Conservation (phyloP, 2,888 invertebrate species). For the Orchestes rusci region DNA sequence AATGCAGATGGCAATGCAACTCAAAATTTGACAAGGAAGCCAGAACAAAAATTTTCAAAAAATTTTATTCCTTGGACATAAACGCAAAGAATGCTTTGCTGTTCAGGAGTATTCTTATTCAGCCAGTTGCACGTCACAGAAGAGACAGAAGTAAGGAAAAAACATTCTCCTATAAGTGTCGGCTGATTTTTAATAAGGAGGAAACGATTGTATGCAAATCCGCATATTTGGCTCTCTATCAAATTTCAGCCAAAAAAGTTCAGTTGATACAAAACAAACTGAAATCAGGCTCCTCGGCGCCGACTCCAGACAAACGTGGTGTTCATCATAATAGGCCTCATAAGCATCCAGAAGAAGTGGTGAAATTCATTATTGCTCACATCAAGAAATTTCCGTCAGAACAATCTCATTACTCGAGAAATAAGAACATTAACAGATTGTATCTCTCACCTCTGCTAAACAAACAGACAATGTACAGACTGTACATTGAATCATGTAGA, state of each 20-base stretch:
- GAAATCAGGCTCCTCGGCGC: slow-evolving; percentile 9
- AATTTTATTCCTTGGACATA: slow-evolving; percentile 5
- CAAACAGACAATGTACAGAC: slow-evolving; percentile 7
- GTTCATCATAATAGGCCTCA: slow-evolving; percentile 15
- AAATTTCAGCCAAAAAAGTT: slow-evolving; percentile 6
- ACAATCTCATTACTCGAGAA: no score
- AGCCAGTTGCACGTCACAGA: slow-evolving; percentile 6
- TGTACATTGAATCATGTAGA: slow-evolving; percentile 4
- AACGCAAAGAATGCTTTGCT: slow-evolving; percentile 8
- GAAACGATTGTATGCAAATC: slow-evolving; percentile 3
- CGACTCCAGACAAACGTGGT: slow-evolving; percentile 15
- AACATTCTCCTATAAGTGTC: slow-evolving; percentile 1
- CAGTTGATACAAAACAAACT: slow-evolving; percentile 9
- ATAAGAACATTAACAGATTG: slow-evolving; percentile 13
- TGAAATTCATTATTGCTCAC: slow-evolving; percentile 7
- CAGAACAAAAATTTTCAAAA: slow-evolving; percentile 4
- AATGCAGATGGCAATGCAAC: slow-evolving; percentile 3
- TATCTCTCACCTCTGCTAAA: slow-evolving; percentile 11
- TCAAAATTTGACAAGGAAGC: no score
- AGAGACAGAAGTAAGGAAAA: slow-evolving; percentile 1
- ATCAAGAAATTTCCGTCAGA: slow-evolving; percentile 16
- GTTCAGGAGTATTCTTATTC: slow-evolving; percentile 4
- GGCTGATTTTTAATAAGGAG: slow-evolving; percentile 5
- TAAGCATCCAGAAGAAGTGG: slow-evolving; percentile 13
- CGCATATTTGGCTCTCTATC: slow-evolving; percentile 4